These are phyloP conservation scores for Tenthredo livida DNA, from an alignment of 2,888 invertebrate species.

Conservation along the genomic window DNA sequence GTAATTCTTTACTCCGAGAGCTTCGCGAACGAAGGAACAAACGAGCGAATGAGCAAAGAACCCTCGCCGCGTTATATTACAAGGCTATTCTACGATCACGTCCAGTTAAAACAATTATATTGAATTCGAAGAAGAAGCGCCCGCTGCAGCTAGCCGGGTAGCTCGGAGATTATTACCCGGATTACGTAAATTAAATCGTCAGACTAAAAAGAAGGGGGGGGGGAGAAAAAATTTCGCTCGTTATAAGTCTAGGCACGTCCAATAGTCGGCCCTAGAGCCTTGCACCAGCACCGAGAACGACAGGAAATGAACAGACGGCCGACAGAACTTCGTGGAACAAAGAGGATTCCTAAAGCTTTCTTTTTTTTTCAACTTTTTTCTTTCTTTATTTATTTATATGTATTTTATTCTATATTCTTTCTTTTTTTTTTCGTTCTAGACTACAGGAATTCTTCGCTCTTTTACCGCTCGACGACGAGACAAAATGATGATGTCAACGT, in stretches of 20 bases:
- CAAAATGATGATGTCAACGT: not conserved
- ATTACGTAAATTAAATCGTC: constrained; percentile 52
- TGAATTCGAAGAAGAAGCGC: constrained; percentile 37
- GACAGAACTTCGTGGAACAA: constrained; percentile 27
- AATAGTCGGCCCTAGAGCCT: constrained; percentile 11
- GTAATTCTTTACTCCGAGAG: not conserved
- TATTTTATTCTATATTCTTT: not conserved
- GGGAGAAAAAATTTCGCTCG: constrained; percentile 3
- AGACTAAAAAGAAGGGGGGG: constrained; percentile 35
- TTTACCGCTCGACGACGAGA: not conserved
- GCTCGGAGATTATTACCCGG: constrained; percentile 46
- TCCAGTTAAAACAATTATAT: constrained; percentile 48
- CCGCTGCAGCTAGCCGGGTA: not conserved
- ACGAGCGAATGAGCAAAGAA: not conserved
- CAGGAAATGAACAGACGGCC: constrained; percentile 5
- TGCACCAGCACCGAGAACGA: not conserved
- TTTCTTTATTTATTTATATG: not conserved
- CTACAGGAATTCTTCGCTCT: not conserved
- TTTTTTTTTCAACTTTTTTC: not conserved
- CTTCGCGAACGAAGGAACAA: not conserved
- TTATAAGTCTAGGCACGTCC: constrained; percentile 41
- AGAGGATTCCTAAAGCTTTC: constrained; percentile 25
- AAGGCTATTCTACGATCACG: constrained; percentile 31
- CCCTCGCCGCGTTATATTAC: not conserved
- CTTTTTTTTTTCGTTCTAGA: not conserved